Base-by-base conservation (phyloP, 2,888 invertebrate species). In the Eilema depressum region DNA sequence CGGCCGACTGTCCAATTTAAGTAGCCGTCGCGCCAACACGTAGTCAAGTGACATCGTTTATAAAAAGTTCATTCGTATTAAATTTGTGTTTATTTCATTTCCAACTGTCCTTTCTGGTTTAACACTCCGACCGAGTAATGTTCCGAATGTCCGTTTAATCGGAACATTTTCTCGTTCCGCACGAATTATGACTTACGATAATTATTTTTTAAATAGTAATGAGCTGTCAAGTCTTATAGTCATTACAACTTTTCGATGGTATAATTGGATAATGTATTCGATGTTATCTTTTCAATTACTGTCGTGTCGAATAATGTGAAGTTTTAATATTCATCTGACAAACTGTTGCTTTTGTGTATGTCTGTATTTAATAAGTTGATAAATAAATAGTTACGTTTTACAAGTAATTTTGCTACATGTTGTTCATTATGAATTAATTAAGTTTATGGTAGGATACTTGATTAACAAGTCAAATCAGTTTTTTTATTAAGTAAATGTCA, bases 271-370 rank as follows among this genome's bases (percentile, higher is more conserved):
- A 89, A 91, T 88, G 87, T 87, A 88, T 86, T 83, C 80, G 91
- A 91, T 90, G 85, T 88, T 90, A 91, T 91, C 89, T 87, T 87
- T 86, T 87, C 87, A 89, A 90, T 90, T 88, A 86, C 83, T 80
- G 84, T 88, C 84, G 79, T 82, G 80, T 83, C 73, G 78, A 78
- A 81, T 76, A 77, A 79, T 75, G 80, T 75, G 73, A 78, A 76
- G 75, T 75, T 83, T 82, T 83, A 83, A 79, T 82, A 79, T 82
- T 77, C 70, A 77, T 74, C 80, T 84, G 86, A 87, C 88, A 89
- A 88, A 88, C 88, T 88, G 81, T 80, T 73, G 76, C 73, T 66
- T 75, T 77, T 61, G 28, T n/a, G 7, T n/a, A 28, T 59, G 4
- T 0, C 25, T 26, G 20, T 59, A 59, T 81, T 79, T 68, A 81